phyloP scores from a whole-genome alignment of 2,888 invertebrate species.

The Machimus atricapillus region DNA sequence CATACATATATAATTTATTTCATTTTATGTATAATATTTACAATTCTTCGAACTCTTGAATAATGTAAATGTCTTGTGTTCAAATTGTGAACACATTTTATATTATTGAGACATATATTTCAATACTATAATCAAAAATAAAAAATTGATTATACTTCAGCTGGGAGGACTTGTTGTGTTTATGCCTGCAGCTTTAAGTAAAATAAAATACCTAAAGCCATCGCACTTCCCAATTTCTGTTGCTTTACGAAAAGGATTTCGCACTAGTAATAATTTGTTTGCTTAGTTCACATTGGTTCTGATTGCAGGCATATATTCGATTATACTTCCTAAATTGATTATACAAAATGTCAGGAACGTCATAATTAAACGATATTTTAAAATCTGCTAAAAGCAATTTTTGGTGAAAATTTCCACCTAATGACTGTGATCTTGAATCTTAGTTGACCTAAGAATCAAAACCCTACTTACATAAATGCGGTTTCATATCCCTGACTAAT shows the following conservation, averaged over 20 bases:
- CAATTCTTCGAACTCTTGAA: background rate
- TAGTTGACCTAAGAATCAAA: background rate
- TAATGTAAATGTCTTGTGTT: background rate
- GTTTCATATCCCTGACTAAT: too few relatives aligned
- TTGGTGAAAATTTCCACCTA: background rate
- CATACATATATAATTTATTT: background rate
- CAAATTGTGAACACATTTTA: background rate
- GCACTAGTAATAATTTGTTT: background rate
- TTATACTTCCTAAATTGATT: background rate
- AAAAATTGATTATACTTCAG: background rate
- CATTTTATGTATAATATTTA: background rate
- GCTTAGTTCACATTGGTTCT: background rate
- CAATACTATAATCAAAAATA: background rate
- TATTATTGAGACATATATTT: background rate
- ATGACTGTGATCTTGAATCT: background rate
- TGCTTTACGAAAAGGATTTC: background rate
- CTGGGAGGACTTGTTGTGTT: background rate
- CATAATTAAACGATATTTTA: background rate
- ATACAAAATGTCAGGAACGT: background rate
- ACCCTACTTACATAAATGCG: background rate
- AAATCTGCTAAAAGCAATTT: background rate
- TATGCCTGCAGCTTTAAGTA: background rate
- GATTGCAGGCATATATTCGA: background rate
- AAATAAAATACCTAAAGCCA: background rate
- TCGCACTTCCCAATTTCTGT: background rate